phyloP scores from a whole-genome alignment of 2,888 invertebrate species.

The Eupithecia insigniata region DNA sequence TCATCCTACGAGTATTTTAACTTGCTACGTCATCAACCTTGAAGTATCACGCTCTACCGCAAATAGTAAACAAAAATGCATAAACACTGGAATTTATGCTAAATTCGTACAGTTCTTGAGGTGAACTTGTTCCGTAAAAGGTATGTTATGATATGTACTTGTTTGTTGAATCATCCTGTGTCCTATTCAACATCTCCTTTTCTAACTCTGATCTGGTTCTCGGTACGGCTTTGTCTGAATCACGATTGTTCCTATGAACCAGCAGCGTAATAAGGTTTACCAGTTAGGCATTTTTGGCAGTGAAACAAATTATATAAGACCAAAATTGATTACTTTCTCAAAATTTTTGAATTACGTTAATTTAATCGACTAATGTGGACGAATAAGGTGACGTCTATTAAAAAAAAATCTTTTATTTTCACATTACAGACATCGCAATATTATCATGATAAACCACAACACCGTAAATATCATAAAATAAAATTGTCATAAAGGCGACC shows the following conservation, averaged over 20 bases:
- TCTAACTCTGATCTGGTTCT: conserved; percentile 21
- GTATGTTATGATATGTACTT: conserved; percentile 7
- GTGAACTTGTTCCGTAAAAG: conserved; percentile 48
- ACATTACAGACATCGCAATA: too few species aligned
- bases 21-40: conserved; percentile 37
- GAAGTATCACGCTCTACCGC: conserved; percentile 30
- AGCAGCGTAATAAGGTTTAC: neutral
- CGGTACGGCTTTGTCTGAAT: conserved; percentile 20
- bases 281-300: neutral
- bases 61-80: conserved; percentile 44
- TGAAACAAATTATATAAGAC: neutral
- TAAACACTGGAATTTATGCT: conserved; percentile 53
- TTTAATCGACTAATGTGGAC: too few species aligned
- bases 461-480: too few species aligned
- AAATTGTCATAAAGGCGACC: neutral
- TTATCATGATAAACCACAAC: too few species aligned
- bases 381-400: neutral
- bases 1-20: conserved; percentile 62
- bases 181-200: conserved; percentile 24
- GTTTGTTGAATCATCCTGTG: conserved; percentile 43
- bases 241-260: conserved; percentile 7
- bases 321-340: neutral
- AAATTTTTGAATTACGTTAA: neutral
- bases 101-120: conserved; percentile 49
- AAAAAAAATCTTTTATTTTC: too few species aligned